These are phyloP conservation scores for Epiblema foenella DNA, from an alignment of 2,888 invertebrate genomes.

Conservation along the genomic window DNA sequence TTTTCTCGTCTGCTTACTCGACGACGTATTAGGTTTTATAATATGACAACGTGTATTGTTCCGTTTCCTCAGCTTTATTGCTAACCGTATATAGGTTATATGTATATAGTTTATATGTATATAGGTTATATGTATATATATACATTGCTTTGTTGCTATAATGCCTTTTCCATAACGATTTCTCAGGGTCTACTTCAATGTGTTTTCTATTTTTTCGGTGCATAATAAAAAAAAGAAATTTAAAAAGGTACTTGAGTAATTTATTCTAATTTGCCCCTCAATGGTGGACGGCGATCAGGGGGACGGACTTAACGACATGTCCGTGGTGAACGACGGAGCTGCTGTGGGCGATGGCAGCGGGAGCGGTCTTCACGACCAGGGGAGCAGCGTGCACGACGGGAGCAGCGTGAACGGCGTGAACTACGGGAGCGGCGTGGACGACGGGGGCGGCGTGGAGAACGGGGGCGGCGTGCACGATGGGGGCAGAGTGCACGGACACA, in stretches of 20 bases:
- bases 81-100: no score
- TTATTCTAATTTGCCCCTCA: constrained; percentile 52
- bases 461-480: constrained; percentile 57
- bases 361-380: constrained; percentile 72
- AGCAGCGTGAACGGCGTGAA: constrained; percentile 53
- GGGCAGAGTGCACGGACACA: constrained; percentile 58
- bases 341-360: constrained; percentile 69
- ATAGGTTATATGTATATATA: no score
- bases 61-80: no score
- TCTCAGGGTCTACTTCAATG: no score
- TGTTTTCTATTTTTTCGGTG: not conserved
- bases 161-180: no score
- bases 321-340: constrained; percentile 74
- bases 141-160: no score
- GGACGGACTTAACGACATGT: constrained; percentile 71
- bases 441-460: constrained; percentile 59
- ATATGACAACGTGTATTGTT: no score
- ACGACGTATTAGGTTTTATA: no score
- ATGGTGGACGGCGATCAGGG: constrained; percentile 71
- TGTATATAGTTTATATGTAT: no score
- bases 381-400: constrained; percentile 64
- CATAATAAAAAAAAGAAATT: constrained; percentile 15
- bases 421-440: constrained; percentile 5
- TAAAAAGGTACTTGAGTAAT: constrained; percentile 49
- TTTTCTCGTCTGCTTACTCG: no score